These are phyloP conservation scores for Ochotona curzoniae DNA, from an alignment of 2,113 vertebrate genomes.

Conservation along the genomic window DNA sequence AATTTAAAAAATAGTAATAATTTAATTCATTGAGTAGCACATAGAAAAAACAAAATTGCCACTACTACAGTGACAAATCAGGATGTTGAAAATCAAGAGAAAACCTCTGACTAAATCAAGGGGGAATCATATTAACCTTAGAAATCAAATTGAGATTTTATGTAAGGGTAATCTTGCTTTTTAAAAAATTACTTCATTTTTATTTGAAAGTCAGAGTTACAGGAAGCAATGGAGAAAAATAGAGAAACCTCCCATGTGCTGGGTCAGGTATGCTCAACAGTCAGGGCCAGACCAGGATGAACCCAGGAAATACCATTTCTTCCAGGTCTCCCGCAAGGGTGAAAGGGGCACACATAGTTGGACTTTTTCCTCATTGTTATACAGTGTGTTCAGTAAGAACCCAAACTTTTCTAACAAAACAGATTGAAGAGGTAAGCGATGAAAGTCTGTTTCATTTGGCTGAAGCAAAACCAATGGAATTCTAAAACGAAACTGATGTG, in stretches of 20 bases:
- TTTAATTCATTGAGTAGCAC: not conserved
- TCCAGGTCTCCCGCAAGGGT: too few species aligned
- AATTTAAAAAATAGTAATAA: not conserved
- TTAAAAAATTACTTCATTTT: too few species aligned
- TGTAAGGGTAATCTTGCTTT: not conserved
- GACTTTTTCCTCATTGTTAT: not conserved
- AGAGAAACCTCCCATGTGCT: too few species aligned
- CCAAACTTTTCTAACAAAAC: not conserved
- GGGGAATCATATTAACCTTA: not conserved
- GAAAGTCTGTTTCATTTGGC: not conserved
- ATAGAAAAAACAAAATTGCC: not conserved
- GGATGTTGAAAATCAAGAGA: not conserved
- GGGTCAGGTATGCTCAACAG: too few species aligned
- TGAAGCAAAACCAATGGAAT: constrained; percentile 27
- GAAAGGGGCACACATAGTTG: too few species aligned
- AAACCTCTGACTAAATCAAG: not conserved
- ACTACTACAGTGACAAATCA: constrained; percentile 32
- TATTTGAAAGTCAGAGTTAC: too few species aligned
- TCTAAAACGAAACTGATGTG: not conserved
- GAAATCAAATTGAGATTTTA: not conserved
- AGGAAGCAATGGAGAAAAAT: too few species aligned
- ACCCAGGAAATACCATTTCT: too few species aligned
- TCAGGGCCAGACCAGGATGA: too few species aligned
- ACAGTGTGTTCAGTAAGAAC: not conserved
- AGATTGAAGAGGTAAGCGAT: not conserved